These are phyloP conservation scores for Suillia variegata DNA, from an alignment of 2,888 invertebrate genomes.

Conservation along the genomic window DNA sequence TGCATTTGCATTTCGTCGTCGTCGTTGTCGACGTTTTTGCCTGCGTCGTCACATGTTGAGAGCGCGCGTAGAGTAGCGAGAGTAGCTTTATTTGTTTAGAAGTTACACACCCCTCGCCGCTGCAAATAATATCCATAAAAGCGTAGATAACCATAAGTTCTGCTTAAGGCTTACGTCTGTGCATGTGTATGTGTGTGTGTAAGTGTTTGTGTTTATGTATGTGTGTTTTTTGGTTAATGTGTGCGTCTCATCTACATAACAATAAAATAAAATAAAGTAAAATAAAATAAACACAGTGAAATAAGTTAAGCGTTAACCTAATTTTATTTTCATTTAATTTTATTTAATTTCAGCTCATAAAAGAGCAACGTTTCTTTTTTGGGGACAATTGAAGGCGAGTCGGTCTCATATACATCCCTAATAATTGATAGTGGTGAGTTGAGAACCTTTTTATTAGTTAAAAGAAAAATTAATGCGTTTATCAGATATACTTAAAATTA, in stretches of 20 bases:
- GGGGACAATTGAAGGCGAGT: too few species aligned
- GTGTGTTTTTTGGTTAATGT: constrained; percentile 9
- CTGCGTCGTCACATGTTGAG: constrained; percentile 44
- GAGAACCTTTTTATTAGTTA: too few species aligned
- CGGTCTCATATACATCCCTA: too few species aligned
- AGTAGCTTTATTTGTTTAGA: constrained; percentile 34
- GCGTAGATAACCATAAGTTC: constrained; percentile 52
- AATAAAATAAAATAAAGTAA: too few species aligned
- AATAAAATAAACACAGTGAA: constrained; percentile 39
- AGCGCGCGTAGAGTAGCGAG: too few species aligned
- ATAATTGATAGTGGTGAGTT: too few species aligned
- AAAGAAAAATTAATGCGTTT: too few species aligned
- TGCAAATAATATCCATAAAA: constrained; percentile 38
- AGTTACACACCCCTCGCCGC: constrained; percentile 20
- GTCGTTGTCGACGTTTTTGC: too few species aligned
- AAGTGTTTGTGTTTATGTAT: constrained; percentile 4
- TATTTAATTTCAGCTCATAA: constrained; percentile 49
- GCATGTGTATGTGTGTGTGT: constrained; percentile 29
- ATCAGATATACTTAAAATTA: too few species aligned
- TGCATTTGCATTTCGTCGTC: constrained; percentile 49
- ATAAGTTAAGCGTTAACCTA: constrained; percentile 43
- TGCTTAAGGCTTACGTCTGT: constrained; percentile 40
- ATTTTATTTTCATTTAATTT: constrained; percentile 52
- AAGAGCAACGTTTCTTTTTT: too few species aligned
- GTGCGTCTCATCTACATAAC: constrained; percentile 46